These are phyloP conservation scores for Cyanocitta stelleri DNA, from an alignment of 2,113 vertebrate species.

Conservation along the genomic window DNA sequence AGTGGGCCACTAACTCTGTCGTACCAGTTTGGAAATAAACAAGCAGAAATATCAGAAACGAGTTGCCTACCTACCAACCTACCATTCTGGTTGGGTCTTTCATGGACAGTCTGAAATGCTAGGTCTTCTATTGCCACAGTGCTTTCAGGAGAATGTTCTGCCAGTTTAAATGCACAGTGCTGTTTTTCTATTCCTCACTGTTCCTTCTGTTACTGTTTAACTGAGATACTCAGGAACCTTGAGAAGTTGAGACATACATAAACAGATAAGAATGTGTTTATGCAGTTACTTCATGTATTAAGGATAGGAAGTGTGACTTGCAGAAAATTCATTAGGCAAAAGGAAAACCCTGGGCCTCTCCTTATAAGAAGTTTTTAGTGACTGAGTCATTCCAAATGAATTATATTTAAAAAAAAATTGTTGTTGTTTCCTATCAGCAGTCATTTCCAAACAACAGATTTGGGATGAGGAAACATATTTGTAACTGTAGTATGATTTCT, in stretches of 20 bases:
- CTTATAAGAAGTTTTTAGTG: neutral
- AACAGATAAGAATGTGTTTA: neutral
- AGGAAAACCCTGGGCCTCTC: neutral
- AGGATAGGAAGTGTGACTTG: neutral
- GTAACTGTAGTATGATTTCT: neutral
- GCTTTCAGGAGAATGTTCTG: neutral
- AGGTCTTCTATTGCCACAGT: neutral
- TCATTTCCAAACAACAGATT: neutral
- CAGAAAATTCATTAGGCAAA: neutral
- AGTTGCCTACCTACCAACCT: neutral
- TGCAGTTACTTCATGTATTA: neutral
- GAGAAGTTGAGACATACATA: neutral
- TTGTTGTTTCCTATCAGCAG: neutral
- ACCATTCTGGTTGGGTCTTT: neutral
- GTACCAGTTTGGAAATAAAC: neutral
- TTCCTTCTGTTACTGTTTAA: neutral
- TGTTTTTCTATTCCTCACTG: neutral
- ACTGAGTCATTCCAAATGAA: neutral
- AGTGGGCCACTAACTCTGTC: neutral
- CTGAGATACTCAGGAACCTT: neutral
- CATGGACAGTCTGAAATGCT: neutral
- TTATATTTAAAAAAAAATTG: rapidly evolving
- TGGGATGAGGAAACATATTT: neutral
- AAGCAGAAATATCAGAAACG: neutral
- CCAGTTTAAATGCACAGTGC: neutral